A percentile compares a stretch with the other conserved stretches of the same genome.
Conservation (phyloP, 2,797 vertebrate genomes). For the Lepus townsendii region DNA sequence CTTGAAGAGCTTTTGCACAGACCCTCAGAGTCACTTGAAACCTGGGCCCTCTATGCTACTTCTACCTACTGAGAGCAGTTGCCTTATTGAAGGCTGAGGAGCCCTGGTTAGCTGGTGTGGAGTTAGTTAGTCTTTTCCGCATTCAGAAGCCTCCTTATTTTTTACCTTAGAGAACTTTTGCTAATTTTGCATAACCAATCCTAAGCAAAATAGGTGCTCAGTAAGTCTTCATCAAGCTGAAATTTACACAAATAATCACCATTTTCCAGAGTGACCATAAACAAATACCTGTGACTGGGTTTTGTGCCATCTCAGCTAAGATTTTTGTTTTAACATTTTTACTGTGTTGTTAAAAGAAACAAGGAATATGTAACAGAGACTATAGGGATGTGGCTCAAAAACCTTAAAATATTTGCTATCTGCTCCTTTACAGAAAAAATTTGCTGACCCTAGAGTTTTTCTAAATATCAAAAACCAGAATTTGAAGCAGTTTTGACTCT, state of each 20-base stretch:
- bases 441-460: slow-evolving; percentile 27
- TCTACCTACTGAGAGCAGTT: not conserved
- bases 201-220: not conserved
- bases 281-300: not conserved
- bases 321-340: not conserved
- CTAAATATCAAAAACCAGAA: slow-evolving; percentile 12
- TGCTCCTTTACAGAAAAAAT: not conserved
- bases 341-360: slow-evolving; percentile 35
- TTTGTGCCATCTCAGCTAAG: not conserved
- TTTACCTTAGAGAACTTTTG: slow-evolving; percentile 1
- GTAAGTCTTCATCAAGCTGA: slow-evolving; percentile 36
- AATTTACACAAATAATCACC: not conserved
- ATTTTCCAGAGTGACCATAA: not conserved
- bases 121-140: slow-evolving; percentile 1
- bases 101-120: not conserved
- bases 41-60: not conserved
- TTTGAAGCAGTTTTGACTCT: slow-evolving; percentile 47
- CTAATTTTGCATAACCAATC: not conserved
- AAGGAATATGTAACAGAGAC: not conserved
- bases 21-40: slow-evolving; percentile 34
- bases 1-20: slow-evolving; percentile 66
- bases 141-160: slow-evolving; percentile 12
- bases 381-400: not conserved
- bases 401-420: slow-evolving; percentile 18
- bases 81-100: not conserved